Evolutionary conservation across 1,140 invertebrate genomes (phyloP).

Genomic region (Drosophila tani): DNA sequence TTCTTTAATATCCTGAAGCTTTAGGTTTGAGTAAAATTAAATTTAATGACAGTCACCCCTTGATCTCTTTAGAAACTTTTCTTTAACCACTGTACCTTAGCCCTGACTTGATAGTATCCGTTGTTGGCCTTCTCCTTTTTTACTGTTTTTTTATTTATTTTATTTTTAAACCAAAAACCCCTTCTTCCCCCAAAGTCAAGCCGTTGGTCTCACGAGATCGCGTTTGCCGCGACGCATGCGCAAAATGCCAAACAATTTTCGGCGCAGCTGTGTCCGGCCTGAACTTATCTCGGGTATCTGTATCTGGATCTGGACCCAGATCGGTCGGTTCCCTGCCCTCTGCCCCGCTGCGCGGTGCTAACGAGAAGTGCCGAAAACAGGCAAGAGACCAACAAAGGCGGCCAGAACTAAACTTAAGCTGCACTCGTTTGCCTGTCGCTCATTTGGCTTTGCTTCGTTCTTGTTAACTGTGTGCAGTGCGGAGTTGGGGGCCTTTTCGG

Average conservation of each 20-base stretch:
- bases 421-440: conserved; percentile 74
- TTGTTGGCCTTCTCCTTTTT: conserved; percentile 12
- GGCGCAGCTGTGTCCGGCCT: conserved; percentile 74
- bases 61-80: background rate
- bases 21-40: no score
- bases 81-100: conserved; percentile 36
- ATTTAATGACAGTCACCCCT: background rate
- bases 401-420: conserved; percentile 44
- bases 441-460: conserved; percentile 70
- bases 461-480: conserved; percentile 54
- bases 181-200: no score
- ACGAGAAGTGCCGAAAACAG: conserved; percentile 76
- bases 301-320: conserved; percentile 43
- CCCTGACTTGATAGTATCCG: conserved; percentile 18
- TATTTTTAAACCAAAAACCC: background rate
- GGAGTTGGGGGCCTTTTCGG: conserved; percentile 21
- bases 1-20: no score
- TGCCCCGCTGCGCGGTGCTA: conserved; percentile 59
- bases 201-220: conserved; percentile 37
- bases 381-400: conserved; percentile 42
- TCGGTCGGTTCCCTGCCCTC: background rate
- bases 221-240: conserved; percentile 69
- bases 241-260: conserved; percentile 79
- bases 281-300: conserved; percentile 79
- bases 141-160: background rate